Evolutionary conservation across 2,797 vertebrate genomes (phyloP), one percentile per base, ranked within the genome.

Genomic region (Todus mexicanus): DNA sequence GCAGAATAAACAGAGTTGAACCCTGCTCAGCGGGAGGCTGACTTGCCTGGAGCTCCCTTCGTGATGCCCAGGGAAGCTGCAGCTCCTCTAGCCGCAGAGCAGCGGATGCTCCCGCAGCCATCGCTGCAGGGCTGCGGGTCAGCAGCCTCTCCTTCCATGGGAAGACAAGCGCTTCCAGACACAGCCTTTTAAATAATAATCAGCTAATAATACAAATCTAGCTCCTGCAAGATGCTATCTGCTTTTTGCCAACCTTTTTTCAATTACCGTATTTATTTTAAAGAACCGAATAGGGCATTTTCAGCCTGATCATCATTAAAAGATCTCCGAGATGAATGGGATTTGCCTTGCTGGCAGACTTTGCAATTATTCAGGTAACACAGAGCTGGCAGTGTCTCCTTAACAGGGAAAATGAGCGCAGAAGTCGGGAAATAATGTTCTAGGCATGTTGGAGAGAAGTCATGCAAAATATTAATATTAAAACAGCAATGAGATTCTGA

Each of bases 391-490:
- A 42, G 26, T 37, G 57, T 29, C 50, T 83, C 37, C 40, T 50
- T 48, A 85, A 29, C 38, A 60, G 20, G 54, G 50, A 81, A 90
- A 94, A 86, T 4, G 35, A 88, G 69, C 5, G 10, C 13, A 33
- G 38, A 42, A 37, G 15, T 53, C 2, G 0, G 23, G 65, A 94
- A 65, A 73, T n/a, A 50, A 64, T 6, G 51, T 23, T 70, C 33
- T 13, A 56, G 47, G 48, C 51, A 80, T 2, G 1, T 29, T 4
- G 1, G 73, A 69, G 76, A 83, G 47, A 89, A 94, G 84, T 70
- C 56, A 88, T 76, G 82, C 87, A 93, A 92, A 95, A 86, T n/a
- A 72, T 54, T 43, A 53, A 87, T 31, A 81, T 35, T 75, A 68
- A 86, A 87, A 78, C 35, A 88, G 83, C 80, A 85, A 56, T 4